Conservation (phyloP, 2,797 vertebrate genomes). For the Hydrophis major region DNA sequence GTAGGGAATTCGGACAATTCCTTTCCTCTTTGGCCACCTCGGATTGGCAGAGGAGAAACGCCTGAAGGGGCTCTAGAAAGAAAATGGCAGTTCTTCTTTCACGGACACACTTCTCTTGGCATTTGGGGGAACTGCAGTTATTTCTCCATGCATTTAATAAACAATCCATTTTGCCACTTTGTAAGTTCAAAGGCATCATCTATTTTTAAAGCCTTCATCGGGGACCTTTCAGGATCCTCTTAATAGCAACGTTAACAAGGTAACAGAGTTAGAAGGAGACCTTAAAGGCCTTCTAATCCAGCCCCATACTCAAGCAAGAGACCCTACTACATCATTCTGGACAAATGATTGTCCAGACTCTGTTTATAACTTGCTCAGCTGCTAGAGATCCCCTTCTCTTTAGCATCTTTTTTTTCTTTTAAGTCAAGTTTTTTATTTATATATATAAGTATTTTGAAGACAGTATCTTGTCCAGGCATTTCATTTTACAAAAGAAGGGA, state of each 20-base stretch:
- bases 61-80: conserved; percentile 42
- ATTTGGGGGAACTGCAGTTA: neutral
- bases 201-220: neutral
- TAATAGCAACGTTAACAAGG: neutral
- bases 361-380: no score
- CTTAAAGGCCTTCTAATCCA: neutral
- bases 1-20: conserved; percentile 54
- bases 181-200: neutral
- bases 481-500: no score
- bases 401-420: no score
- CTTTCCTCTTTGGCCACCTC: conserved; percentile 55
- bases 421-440: no score
- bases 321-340: neutral
- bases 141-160: neutral
- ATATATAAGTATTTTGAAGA: no score
- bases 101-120: neutral
- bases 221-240: neutral
- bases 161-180: neutral
- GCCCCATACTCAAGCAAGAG: neutral
- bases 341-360: neutral
- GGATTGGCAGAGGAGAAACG: conserved; percentile 31
- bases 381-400: neutral
- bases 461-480: no score
- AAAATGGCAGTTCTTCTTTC: neutral
- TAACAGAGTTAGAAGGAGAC: neutral